phyloP scores from a whole-genome alignment of 2,113 vertebrate genomes.

The Ctenomys sociabilis region DNA sequence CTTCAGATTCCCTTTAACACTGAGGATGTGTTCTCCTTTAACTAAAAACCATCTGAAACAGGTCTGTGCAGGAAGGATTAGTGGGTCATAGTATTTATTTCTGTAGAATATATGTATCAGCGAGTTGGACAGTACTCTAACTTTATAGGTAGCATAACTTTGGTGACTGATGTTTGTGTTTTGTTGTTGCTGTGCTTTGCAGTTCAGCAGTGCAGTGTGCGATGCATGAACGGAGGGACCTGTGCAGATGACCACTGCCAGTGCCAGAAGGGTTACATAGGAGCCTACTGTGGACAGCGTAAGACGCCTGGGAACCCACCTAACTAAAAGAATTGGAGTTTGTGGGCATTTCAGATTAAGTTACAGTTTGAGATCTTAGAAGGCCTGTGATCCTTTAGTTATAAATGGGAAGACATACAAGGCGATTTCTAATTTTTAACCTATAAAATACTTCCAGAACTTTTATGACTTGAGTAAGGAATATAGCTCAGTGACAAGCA shows the following conservation, averaged over 20 bases:
- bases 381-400: not conserved
- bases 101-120: not conserved
- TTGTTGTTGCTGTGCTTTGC: conserved; percentile 27
- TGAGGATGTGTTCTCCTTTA: not conserved
- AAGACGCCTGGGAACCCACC: conserved; percentile 75
- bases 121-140: not conserved
- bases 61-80: not conserved
- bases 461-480: not conserved
- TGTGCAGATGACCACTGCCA: conserved; percentile 87
- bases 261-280: conserved; percentile 90
- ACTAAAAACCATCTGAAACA: not conserved
- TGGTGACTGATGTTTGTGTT: not conserved
- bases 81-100: not conserved
- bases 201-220: conserved; percentile 89
- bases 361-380: not conserved
- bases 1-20: not conserved
- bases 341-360: not conserved
- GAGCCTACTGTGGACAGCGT: conserved; percentile 90
- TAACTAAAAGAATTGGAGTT: not conserved
- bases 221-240: conserved; percentile 90
- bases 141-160: not conserved
- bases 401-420: not conserved
- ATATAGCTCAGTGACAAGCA: too few relatives aligned
- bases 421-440: conserved; percentile 2
- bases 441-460: not conserved